Evolutionary conservation across 2,888 invertebrate species (phyloP).

Genomic region (Nasonia oneida): DNA sequence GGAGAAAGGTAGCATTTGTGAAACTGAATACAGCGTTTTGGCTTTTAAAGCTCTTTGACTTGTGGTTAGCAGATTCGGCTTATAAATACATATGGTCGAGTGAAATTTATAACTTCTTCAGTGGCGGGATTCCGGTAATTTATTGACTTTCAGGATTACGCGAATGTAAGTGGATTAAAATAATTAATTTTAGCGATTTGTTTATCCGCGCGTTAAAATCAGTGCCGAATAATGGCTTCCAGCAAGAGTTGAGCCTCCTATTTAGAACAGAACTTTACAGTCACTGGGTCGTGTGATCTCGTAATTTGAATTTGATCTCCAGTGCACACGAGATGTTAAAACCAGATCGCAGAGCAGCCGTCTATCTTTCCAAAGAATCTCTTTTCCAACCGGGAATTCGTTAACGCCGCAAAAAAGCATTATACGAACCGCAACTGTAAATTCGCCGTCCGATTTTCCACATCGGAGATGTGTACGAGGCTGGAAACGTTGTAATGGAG

Average conservation of each 20-base stretch:
- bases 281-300: not conserved
- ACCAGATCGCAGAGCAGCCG: not conserved
- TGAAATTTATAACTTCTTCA: not conserved
- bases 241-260: no score
- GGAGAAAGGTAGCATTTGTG: conserved; percentile 3
- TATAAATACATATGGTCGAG: not conserved
- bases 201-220: no score
- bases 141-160: not conserved
- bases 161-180: no score
- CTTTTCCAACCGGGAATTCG: not conserved
- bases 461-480: not conserved
- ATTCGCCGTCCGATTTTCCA: not conserved
- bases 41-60: not conserved
- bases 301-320: conserved; percentile 10
- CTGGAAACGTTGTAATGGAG: not conserved
- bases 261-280: not conserved
- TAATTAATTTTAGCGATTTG: no score
- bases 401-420: not conserved
- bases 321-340: not conserved
- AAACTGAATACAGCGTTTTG: not conserved
- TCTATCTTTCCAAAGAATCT: not conserved
- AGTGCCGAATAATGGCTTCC: no score
- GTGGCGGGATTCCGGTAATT: not conserved
- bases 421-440: not conserved
- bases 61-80: not conserved